Conservation (phyloP, 2,888 invertebrate genomes). For the Horisme vitalbata region DNA sequence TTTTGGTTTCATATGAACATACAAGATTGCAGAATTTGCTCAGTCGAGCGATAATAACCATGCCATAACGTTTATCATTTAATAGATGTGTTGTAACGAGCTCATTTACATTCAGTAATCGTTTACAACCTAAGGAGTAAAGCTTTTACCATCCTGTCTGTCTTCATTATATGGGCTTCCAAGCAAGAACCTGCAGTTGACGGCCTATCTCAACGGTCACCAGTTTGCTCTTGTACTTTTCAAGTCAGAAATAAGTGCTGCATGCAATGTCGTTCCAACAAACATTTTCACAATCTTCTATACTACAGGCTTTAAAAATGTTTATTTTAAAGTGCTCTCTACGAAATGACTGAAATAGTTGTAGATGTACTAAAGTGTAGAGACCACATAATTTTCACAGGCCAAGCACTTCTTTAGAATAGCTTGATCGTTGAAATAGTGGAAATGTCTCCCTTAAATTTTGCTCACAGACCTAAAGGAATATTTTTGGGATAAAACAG, state of each 20-base stretch:
- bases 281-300: not conserved
- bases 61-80: slow-evolving; percentile 5
- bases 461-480: not conserved
- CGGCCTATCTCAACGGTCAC: slow-evolving; percentile 37
- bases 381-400: slow-evolving; percentile 4
- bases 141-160: slow-evolving; percentile 42
- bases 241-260: not conserved
- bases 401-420: slow-evolving; percentile 5
- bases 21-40: slow-evolving; percentile 10
- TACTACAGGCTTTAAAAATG: not conserved
- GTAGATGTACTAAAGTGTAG: not conserved
- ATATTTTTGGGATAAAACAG: slow-evolving; percentile 2
- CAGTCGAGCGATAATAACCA: slow-evolving; percentile 9
- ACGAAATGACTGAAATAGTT: slow-evolving; percentile 4
- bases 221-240: slow-evolving; percentile 15
- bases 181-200: slow-evolving; percentile 37
- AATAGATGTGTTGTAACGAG: slow-evolving; percentile 17
- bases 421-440: slow-evolving; percentile 6
- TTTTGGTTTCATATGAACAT: slow-evolving; percentile 6
- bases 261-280: not conserved
- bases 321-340: not conserved
- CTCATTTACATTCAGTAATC: slow-evolving; percentile 41
- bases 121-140: slow-evolving; percentile 28
- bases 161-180: slow-evolving; percentile 40
- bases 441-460: slow-evolving; percentile 7